A percentile compares a stretch with the other conserved stretches of the same genome.
These are phyloP conservation scores for Drosophila sordidapex DNA, from an alignment of 2,888 invertebrate species.

Conservation along the genomic window DNA sequence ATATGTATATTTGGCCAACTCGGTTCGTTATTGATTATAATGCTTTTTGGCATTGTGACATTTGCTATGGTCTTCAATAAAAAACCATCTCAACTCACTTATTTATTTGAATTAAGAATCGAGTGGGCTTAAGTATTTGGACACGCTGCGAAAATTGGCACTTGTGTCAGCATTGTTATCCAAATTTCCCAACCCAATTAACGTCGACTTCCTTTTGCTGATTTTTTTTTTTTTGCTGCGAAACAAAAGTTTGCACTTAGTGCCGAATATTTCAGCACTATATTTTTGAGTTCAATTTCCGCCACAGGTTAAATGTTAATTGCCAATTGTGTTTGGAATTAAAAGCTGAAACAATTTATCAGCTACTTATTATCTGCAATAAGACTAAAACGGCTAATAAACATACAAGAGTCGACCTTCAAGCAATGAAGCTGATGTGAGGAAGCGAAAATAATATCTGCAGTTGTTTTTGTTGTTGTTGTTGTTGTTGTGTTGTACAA, in stretches of 20 bases:
- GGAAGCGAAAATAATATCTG: slow-evolving; percentile 37
- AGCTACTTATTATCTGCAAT: slow-evolving; percentile 37
- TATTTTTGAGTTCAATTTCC: slow-evolving; percentile 53
- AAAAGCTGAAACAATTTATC: slow-evolving; percentile 59
- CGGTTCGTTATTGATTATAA: slow-evolving; percentile 58
- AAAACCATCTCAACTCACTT: not conserved
- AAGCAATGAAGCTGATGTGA: slow-evolving; percentile 9
- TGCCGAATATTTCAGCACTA: slow-evolving; percentile 5
- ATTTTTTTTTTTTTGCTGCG: not conserved
- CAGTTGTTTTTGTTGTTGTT: slow-evolving; percentile 3
- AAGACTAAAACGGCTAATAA: slow-evolving; percentile 22
- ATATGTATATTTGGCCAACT: slow-evolving; percentile 44
- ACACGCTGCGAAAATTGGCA: not conserved
- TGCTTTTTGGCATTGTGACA: slow-evolving; percentile 71
- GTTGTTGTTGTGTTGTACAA: slow-evolving; percentile 7
- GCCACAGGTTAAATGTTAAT: slow-evolving; percentile 69
- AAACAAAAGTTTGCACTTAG: slow-evolving; percentile 45
- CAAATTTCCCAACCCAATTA: slow-evolving; percentile 45
- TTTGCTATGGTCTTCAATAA: slow-evolving; percentile 41
- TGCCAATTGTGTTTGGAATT: slow-evolving; percentile 70
- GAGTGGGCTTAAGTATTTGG: slow-evolving; percentile 8
- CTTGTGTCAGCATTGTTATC: slow-evolving; percentile 25
- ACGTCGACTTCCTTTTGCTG: slow-evolving; percentile 34
- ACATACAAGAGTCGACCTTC: slow-evolving; percentile 28
- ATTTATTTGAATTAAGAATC: slow-evolving; percentile 15